These are phyloP conservation scores for Galago senegalensis DNA, from an alignment of 2,797 vertebrate species.

Conservation along the genomic window DNA sequence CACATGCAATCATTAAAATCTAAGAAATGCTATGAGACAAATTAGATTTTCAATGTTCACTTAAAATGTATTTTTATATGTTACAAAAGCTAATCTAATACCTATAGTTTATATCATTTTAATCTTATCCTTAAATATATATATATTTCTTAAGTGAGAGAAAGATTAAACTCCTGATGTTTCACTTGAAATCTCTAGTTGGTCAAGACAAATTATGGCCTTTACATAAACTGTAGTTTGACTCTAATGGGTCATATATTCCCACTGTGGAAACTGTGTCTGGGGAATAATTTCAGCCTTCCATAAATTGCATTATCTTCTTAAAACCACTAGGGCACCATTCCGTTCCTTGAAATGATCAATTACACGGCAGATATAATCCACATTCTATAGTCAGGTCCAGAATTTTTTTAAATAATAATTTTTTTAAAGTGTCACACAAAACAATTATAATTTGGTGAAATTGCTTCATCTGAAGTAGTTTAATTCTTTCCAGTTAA, in stretches of 20 bases:
- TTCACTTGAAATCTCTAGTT: slow-evolving; percentile 48
- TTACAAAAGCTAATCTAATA: slow-evolving; percentile 21
- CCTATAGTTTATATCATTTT: neutral
- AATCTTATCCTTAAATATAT: neutral
- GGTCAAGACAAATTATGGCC: neutral
- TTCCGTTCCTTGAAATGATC: neutral
- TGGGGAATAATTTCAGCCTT: slow-evolving; percentile 24
- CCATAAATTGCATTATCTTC: slow-evolving; percentile 31
- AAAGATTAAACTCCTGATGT: neutral
- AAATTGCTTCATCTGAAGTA: slow-evolving; percentile 50
- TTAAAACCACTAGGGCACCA: neutral
- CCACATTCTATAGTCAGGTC: neutral
- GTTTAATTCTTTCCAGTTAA: slow-evolving; percentile 58
- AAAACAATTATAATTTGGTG: slow-evolving; percentile 48
- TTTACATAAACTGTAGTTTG: slow-evolving; percentile 28
- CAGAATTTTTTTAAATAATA: neutral
- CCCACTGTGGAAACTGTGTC: neutral
- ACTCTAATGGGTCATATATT: slow-evolving; percentile 31
- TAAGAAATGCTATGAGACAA: neutral
- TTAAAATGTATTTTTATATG: slow-evolving; percentile 10
- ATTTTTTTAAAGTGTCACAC: neutral
- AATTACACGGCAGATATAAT: slow-evolving; percentile 37
- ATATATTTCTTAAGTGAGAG: slow-evolving; percentile 20
- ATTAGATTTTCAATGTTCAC: neutral
- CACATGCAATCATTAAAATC: neutral